phyloP scores from a whole-genome alignment of 2,888 invertebrate genomes.

The Amblyjoppa proteus region DNA sequence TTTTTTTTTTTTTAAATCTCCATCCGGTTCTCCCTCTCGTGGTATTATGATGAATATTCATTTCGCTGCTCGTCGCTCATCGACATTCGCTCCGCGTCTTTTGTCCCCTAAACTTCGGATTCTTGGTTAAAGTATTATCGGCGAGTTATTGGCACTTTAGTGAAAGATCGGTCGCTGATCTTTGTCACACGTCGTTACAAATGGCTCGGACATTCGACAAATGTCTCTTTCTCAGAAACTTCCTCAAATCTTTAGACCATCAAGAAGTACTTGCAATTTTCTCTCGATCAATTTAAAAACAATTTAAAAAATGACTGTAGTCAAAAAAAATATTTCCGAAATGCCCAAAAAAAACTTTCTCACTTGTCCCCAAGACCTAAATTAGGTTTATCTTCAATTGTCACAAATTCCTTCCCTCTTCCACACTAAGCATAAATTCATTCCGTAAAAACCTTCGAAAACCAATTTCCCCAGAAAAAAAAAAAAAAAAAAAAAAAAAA shows the following conservation, averaged over 20 bases:
- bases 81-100: constrained; percentile 24
- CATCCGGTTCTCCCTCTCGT: neutral
- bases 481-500: neutral
- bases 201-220: neutral
- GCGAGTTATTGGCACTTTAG: constrained; percentile 3
- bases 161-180: neutral
- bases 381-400: neutral
- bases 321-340: too few relatives aligned
- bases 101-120: constrained; percentile 4
- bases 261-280: too few relatives aligned
- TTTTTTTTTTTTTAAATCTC: constrained; percentile 15
- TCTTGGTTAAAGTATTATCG: constrained; percentile 8
- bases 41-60: constrained; percentile 58
- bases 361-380: neutral
- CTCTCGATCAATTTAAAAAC: too few relatives aligned
- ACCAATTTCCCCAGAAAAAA: neutral
- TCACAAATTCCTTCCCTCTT: neutral
- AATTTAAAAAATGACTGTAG: too few relatives aligned
- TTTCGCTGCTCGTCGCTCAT: constrained; percentile 33
- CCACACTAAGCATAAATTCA: neutral
- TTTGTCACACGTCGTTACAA: neutral
- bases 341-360: neutral
- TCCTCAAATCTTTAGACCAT: too few relatives aligned
- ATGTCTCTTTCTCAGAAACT: too few relatives aligned
- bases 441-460: neutral